Evolutionary conservation across 2,888 invertebrate species (phyloP), one percentile per base, ranked within the genome.

Genomic region (Caradrina clavipalpis): DNA sequence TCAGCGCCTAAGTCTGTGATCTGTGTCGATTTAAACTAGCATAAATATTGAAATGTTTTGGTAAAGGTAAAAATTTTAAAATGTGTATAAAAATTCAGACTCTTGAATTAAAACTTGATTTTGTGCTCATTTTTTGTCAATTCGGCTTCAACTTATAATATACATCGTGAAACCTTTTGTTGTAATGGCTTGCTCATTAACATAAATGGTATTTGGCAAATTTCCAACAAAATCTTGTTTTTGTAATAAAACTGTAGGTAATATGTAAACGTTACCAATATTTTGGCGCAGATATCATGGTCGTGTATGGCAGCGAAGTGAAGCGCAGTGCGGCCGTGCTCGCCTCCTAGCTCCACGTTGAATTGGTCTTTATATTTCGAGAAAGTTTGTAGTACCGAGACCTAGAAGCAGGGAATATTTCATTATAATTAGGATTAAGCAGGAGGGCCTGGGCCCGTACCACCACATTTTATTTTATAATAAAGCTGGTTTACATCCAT

Each of bases 251-350:
- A 7, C 11, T 22, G 6, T 21, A 26, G n/a, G n/a, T 17, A 15
- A 26, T 35, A 57, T 56, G 7, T 21, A 50, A 47, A 67, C 76
- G 73, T 96, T 96, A 98, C 98, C 96, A 98, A 93, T 80, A 98
- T 97, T 87, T 97, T 96, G 17, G 98, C 98, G 90, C 98, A 98
- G 84, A 98, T 97, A 74, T 98, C 98, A 87, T 98, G 97, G 90
- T 99, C 98, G 84, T 98, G 97, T 67, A 98, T 98, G 10, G 98
- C 98, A 0, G 98, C 98, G 74, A 98, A 96, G 88, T 98, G 98
- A 0, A 99, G 95, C 0, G 98, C 98, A 0, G 98, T 98, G 35
- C 98, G 95, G 0, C 98, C 98, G 80, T 98, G 98, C 86, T 97
- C 97, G 0, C 98, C 98, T 0, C 97, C 97, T 81, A 97, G 96